These are phyloP conservation scores for Cryptoleucopteryx plumbea DNA, from an alignment of 2,113 vertebrate genomes.

Conservation along the genomic window DNA sequence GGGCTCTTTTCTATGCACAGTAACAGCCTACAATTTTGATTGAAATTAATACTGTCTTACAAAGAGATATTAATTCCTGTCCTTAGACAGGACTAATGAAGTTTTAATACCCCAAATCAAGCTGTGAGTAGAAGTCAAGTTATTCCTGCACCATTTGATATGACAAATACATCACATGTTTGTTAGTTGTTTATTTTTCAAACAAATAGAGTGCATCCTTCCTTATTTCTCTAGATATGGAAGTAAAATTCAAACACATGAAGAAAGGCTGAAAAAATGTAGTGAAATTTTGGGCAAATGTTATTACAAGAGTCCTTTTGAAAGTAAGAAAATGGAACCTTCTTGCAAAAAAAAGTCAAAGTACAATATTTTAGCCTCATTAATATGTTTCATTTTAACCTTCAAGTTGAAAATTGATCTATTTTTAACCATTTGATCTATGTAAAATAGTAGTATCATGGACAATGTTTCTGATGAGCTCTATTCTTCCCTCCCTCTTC, in stretches of 20 bases:
- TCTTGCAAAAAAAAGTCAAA: background rate
- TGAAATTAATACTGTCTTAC: background rate
- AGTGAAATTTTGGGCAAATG: background rate
- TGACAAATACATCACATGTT: background rate
- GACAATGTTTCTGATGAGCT: background rate
- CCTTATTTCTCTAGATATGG: background rate
- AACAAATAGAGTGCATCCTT: background rate
- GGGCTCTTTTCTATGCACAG: background rate
- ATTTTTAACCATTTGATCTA: background rate
- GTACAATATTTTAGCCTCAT: background rate
- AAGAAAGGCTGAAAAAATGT: background rate
- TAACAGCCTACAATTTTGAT: background rate
- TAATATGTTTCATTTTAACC: background rate
- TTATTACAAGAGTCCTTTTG: background rate
- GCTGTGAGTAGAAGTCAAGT: background rate
- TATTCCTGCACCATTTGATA: background rate
- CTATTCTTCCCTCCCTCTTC: background rate
- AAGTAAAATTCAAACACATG: background rate
- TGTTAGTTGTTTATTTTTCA: background rate
- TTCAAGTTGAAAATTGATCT: background rate
- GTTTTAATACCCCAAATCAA: background rate
- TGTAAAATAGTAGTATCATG: background rate
- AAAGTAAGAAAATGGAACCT: background rate
- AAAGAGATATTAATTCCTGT: background rate
- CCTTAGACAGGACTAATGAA: background rate